Percentiles rank a stretch among this genome's conserved stretches.
These are phyloP conservation scores for Allolobophora icterica DNA, from an alignment of 2,888 invertebrate genomes.

Conservation along the genomic window DNA sequence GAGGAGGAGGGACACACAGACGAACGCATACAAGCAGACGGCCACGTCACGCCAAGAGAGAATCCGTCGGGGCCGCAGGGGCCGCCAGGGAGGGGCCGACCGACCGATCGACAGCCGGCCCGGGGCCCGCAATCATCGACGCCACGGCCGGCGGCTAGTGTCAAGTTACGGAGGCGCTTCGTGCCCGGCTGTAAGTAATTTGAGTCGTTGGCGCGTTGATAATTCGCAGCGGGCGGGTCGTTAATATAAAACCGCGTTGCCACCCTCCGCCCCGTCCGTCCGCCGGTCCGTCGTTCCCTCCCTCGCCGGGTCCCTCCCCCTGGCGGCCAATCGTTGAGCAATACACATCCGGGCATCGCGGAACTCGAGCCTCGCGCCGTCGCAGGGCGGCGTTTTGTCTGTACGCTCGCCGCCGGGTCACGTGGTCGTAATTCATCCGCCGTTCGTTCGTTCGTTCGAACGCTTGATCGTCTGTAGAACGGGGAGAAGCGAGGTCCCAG, in stretches of 20 bases:
- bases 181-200: constrained; percentile 26
- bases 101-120: not conserved
- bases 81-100: not conserved
- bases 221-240: constrained; percentile 27
- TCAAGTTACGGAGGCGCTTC: not conserved
- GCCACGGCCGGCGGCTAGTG: not conserved
- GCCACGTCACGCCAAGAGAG: not conserved
- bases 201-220: constrained; percentile 25
- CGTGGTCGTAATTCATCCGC: constrained; percentile 29
- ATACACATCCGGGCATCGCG: constrained; percentile 30
- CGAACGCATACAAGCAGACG: not conserved
- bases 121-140: constrained; percentile 21
- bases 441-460: not conserved
- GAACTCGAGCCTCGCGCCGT: constrained; percentile 27
- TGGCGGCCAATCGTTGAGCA: constrained; percentile 29
- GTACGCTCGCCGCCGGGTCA: constrained; percentile 22
- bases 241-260: not conserved
- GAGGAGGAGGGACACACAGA: not conserved
- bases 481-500: not conserved
- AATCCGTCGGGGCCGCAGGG: not conserved
- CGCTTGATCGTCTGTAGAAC: not conserved
- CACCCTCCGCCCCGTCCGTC: not conserved
- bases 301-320: not conserved
- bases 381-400: constrained; percentile 28
- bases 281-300: not conserved